Evolutionary conservation across 2,888 invertebrate species (phyloP).

Genomic region (Galerucella nymphaeae): DNA sequence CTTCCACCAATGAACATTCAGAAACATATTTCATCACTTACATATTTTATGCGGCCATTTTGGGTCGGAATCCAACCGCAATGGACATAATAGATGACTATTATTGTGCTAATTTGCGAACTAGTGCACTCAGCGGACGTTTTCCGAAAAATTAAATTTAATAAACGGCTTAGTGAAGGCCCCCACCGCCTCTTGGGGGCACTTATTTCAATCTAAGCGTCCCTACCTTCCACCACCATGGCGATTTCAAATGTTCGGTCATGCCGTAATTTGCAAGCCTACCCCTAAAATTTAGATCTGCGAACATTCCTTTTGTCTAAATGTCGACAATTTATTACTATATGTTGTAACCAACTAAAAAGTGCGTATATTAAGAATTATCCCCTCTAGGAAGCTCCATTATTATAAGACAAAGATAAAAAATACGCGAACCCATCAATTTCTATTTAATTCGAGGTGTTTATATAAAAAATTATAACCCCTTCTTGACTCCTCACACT

Average conservation of each 20-base stretch:
- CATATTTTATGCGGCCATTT: constrained; percentile 55
- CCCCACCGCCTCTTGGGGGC: constrained; percentile 41
- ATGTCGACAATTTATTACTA: neutral
- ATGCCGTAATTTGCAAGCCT: constrained; percentile 1
- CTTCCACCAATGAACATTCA: neutral
- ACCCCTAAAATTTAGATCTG: neutral
- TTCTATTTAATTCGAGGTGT: too few relatives aligned
- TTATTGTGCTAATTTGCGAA: constrained; percentile 53
- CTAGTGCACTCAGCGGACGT: constrained; percentile 39
- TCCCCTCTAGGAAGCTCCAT: too few relatives aligned
- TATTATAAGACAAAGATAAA: too few relatives aligned
- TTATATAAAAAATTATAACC: too few relatives aligned
- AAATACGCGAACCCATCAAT: too few relatives aligned
- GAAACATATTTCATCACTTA: constrained; percentile 54
- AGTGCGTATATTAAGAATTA: too few relatives aligned
- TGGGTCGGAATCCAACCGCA: constrained; percentile 52
- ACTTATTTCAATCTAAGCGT: constrained; percentile 38
- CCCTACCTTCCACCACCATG: constrained; percentile 9
- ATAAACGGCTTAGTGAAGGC: constrained; percentile 46
- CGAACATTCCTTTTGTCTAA: neutral
- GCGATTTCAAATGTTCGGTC: constrained; percentile 9
- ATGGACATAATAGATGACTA: constrained; percentile 55
- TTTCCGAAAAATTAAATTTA: constrained; percentile 53
- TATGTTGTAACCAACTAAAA: neutral
- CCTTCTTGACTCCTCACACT: too few relatives aligned